Percentiles rank a stretch among this genome's conserved stretches.
Evolutionary conservation across 2,113 vertebrate genomes (phyloP).

Genomic region (Pithys albifrons): DNA sequence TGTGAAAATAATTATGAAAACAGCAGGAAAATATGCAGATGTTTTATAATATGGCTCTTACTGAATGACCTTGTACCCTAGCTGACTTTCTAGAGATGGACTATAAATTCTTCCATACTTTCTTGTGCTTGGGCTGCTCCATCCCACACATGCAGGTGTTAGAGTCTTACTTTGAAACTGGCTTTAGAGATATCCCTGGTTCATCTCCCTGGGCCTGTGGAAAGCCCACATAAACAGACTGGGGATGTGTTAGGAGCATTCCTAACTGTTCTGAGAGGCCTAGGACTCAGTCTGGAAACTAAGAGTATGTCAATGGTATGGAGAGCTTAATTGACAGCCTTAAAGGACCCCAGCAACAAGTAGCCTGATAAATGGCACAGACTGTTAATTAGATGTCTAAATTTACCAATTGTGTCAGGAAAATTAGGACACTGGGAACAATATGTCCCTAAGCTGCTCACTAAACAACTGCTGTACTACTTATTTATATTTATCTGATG

Average conservation of each 20-base stretch:
- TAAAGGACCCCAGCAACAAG: neutral
- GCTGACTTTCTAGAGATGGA: neutral
- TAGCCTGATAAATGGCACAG: constrained; percentile 40
- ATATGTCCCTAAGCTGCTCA: constrained; percentile 47
- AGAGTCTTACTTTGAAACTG: neutral
- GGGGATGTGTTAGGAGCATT: neutral
- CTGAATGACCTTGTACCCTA: neutral
- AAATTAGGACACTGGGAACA: constrained; percentile 55
- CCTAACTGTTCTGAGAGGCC: neutral
- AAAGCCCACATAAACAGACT: neutral
- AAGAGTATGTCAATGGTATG: neutral
- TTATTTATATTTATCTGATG: constrained; percentile 60
- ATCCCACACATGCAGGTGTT: neutral
- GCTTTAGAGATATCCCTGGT: neutral
- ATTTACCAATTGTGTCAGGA: constrained; percentile 56
- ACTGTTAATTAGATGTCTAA: constrained; percentile 63
- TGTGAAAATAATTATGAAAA: neutral
- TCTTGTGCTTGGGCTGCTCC: neutral
- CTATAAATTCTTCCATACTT: neutral
- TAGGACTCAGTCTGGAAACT: neutral
- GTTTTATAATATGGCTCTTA: neutral
- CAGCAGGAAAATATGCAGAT: neutral
- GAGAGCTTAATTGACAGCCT: neutral
- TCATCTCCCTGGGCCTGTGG: neutral
- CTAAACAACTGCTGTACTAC: constrained; percentile 47